Evolutionary conservation across 2,113 vertebrate species (phyloP).

Genomic region (Pachypanchax playfairii): DNA sequence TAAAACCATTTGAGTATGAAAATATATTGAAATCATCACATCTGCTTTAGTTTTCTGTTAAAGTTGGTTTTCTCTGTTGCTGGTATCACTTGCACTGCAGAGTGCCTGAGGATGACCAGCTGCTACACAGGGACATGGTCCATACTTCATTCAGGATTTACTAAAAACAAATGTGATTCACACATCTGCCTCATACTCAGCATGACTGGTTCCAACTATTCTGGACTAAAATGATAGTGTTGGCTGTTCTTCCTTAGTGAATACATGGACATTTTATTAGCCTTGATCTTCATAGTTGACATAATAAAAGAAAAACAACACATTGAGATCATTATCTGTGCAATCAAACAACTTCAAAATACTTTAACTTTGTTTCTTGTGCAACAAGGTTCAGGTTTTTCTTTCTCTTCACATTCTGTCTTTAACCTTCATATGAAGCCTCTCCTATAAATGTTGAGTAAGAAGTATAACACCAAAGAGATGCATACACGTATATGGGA

Average conservation of each 20-base stretch:
- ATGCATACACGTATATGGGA: no score
- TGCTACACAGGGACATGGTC: constrained; percentile 22
- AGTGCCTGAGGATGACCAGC: constrained; percentile 36
- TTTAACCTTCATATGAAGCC: no score
- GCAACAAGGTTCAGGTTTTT: not conserved
- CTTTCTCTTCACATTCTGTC: no score
- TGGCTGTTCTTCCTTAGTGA: not conserved
- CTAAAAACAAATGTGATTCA: constrained; percentile 38
- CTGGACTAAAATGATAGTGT: not conserved
- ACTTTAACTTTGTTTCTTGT: no score
- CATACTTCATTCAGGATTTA: constrained; percentile 5
- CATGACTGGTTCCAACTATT: constrained; percentile 15
- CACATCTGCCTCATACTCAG: not conserved
- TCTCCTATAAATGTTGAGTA: no score
- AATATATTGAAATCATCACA: no score
- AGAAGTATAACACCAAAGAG: no score
- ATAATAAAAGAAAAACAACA: not conserved
- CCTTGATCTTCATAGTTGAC: not conserved
- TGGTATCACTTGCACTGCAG: constrained; percentile 50
- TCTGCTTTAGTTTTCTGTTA: constrained; percentile 45
- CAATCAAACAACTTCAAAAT: not conserved
- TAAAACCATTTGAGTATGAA: not conserved
- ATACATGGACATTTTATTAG: not conserved
- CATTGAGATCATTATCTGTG: not conserved
- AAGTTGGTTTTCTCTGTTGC: constrained; percentile 24